phyloP scores from a whole-genome alignment of 2,888 invertebrate species.

The Diachrysia chrysitis region DNA sequence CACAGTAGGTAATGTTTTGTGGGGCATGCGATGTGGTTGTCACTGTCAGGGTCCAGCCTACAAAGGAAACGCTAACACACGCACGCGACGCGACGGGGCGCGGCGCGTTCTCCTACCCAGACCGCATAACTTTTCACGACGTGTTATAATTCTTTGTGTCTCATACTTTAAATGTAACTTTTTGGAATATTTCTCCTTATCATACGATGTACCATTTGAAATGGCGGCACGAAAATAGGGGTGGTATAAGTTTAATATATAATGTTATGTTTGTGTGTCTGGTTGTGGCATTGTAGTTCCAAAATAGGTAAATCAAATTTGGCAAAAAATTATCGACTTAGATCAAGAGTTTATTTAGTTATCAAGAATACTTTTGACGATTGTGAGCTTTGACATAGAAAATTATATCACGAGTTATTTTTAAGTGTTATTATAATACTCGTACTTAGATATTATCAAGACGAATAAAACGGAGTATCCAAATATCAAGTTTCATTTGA shows the following conservation, averaged over 20 bases:
- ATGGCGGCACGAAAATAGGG: neutral
- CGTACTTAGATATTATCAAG: too few species aligned
- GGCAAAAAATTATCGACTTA: too few species aligned
- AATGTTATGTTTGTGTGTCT: neutral
- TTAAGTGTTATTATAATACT: too few species aligned
- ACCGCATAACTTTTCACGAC: conserved; percentile 10
- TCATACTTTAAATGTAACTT: neutral
- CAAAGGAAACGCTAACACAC: conserved; percentile 31
- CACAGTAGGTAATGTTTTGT: conserved; percentile 17
- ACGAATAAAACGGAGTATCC: neutral
- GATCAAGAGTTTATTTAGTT: too few species aligned
- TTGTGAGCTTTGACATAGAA: too few species aligned
- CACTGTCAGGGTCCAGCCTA: conserved; percentile 25
- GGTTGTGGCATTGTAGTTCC: neutral
- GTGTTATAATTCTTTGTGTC: conserved; percentile 14
- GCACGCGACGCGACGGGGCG: conserved; percentile 20
- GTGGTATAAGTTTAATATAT: neutral
- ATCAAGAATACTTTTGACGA: too few species aligned
- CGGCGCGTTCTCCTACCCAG: neutral
- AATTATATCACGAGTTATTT: too few species aligned
- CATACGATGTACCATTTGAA: neutral
- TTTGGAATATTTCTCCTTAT: neutral
- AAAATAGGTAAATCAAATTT: neutral
- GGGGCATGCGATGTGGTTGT: conserved; percentile 26
- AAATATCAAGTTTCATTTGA: neutral